These are phyloP conservation scores for Oryzias melastigma DNA, from an alignment of 2,113 vertebrate genomes.

Conservation along the genomic window DNA sequence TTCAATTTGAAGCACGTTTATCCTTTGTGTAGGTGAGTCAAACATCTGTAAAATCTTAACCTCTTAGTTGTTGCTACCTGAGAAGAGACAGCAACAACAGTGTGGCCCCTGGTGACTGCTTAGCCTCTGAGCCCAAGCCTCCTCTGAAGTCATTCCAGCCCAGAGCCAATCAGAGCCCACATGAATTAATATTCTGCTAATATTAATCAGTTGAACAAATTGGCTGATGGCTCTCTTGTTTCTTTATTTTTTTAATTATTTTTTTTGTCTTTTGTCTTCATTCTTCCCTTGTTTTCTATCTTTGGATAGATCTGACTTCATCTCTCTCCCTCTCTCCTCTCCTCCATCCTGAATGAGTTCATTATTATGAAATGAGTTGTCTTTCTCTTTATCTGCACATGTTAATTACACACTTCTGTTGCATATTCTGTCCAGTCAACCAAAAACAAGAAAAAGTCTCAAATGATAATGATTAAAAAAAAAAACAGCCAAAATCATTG, in stretches of 20 bases:
- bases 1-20: too few relatives aligned
- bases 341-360: slow-evolving; percentile 82
- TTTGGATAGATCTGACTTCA: slow-evolving; percentile 75
- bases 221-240: slow-evolving; percentile 71
- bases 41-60: too few relatives aligned
- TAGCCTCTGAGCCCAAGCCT: slow-evolving; percentile 61
- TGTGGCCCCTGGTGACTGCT: slow-evolving; percentile 56
- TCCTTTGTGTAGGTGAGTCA: too few relatives aligned
- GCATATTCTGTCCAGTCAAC: slow-evolving; percentile 76
- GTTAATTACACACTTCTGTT: slow-evolving; percentile 80
- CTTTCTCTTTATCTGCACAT: slow-evolving; percentile 82
- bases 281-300: slow-evolving; percentile 77
- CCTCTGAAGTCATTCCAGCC: slow-evolving; percentile 74
- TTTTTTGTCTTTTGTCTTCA: slow-evolving; percentile 70
- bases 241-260: slow-evolving; percentile 60
- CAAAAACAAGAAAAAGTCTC: slow-evolving; percentile 62
- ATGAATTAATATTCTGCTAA: slow-evolving; percentile 76
- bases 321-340: slow-evolving; percentile 70
- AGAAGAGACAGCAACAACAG: slow-evolving; percentile 18
- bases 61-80: not conserved
- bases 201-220: slow-evolving; percentile 76
- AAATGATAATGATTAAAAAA: slow-evolving; percentile 46
- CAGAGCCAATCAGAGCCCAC: slow-evolving; percentile 71
- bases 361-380: slow-evolving; percentile 82
- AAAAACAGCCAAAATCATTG: slow-evolving; percentile 63